These are phyloP conservation scores for Centropyge bicolor DNA, from an alignment of 2,797 vertebrate species.

Conservation along the genomic window DNA sequence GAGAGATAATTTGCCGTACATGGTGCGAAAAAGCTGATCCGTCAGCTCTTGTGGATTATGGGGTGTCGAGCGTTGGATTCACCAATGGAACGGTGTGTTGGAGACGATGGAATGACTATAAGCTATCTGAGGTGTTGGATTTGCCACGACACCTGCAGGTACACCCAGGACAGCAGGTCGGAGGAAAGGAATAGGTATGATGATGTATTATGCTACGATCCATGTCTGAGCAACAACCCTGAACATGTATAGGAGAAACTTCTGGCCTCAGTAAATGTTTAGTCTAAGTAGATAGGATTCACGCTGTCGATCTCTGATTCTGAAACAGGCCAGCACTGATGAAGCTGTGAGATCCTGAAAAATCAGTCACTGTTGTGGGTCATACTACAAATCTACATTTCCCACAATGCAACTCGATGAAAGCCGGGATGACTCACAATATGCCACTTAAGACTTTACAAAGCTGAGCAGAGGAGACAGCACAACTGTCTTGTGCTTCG, in stretches of 20 bases:
- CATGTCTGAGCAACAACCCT: not conserved
- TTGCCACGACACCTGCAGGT: not conserved
- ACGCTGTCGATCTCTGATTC: not conserved
- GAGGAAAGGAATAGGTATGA: not conserved
- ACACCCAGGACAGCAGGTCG: not conserved
- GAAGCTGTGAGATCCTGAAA: not conserved
- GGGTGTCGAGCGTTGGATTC: not conserved
- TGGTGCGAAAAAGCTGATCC: conserved; percentile 17
- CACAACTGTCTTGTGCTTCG: no score
- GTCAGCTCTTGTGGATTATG: conserved; percentile 16
- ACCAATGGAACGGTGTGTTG: not conserved
- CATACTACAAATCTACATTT: not conserved
- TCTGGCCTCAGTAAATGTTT: not conserved
- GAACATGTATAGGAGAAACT: no score
- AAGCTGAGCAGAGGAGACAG: no score
- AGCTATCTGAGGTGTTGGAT: conserved; percentile 16
- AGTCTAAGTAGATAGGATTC: not conserved
- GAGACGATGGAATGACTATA: not conserved
- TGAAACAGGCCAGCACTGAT: not conserved
- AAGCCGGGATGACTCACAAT: not conserved
- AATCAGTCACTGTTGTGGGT: not conserved
- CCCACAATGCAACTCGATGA: not conserved
- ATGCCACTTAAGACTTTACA: not conserved
- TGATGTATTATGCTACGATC: no score
- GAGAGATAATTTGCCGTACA: conserved; percentile 26